Evolutionary conservation across 2,113 vertebrate species (phyloP).

Genomic region (Camelus bactrianus): DNA sequence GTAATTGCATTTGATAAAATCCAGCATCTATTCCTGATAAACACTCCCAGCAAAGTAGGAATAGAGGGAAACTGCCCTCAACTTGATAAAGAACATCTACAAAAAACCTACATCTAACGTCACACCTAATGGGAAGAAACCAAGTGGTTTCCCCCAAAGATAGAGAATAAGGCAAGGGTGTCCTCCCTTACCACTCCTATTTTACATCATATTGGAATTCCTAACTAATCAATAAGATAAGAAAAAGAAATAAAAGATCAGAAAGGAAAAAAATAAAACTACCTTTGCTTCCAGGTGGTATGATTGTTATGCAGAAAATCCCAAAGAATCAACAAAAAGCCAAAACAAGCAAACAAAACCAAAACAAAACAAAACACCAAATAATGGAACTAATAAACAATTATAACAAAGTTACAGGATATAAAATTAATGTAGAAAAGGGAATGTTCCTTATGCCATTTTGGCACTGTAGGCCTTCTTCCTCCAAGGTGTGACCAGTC

Average conservation of each 20-base stretch:
- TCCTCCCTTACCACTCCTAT: not conserved
- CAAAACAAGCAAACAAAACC: not conserved
- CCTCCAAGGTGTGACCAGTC: not conserved
- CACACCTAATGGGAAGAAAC: not conserved
- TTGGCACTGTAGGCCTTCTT: not conserved
- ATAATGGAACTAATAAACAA: not conserved
- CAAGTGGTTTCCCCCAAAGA: not conserved
- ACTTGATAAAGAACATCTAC: not conserved
- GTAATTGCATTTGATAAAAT: conserved; percentile 13
- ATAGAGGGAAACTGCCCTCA: not conserved
- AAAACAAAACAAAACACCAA: not conserved
- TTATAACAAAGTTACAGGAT: not conserved
- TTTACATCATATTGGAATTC: not conserved
- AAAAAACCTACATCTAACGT: not conserved
- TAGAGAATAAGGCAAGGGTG: not conserved
- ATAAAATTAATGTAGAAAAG: not conserved
- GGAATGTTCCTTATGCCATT: not conserved
- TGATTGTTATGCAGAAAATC: not conserved
- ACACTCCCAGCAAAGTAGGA: not conserved
- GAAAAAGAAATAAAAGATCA: not conserved
- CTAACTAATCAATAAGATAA: not conserved
- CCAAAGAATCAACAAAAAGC: not conserved
- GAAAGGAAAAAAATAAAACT: not conserved
- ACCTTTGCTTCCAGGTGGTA: not conserved
- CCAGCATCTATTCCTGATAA: not conserved